Conservation (phyloP, 2,888 invertebrate species). For the Electrophaes corylata region DNA sequence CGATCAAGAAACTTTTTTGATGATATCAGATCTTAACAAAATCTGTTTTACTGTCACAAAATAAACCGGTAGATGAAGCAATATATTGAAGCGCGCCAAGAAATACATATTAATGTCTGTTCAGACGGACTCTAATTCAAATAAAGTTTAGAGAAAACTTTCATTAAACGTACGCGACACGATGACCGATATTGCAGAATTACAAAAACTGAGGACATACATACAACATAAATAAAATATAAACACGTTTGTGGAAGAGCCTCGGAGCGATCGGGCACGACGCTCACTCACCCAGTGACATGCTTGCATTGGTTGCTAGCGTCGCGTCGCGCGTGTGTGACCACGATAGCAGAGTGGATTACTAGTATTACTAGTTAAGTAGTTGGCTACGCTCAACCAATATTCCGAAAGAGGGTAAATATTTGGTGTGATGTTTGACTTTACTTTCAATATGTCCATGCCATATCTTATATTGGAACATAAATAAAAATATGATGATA, state of each 20-base stretch:
- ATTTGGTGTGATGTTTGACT: not conserved
- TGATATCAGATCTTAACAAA: no score
- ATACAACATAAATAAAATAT: constrained; percentile 32
- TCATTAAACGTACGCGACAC: constrained; percentile 20
- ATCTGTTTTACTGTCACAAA: no score
- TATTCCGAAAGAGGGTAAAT: not conserved
- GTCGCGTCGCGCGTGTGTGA: constrained; percentile 19
- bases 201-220: constrained; percentile 22
- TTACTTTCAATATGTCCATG: not conserved
- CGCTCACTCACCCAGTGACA: constrained; percentile 42
- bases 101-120: not conserved
- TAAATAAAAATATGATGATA: not conserved
- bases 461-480: not conserved
- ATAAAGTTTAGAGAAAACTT: constrained; percentile 22
- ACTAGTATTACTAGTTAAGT: not conserved
- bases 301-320: constrained; percentile 36
- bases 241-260: constrained; percentile 34
- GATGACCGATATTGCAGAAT: constrained; percentile 28
- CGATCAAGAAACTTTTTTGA: no score
- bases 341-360: constrained; percentile 12
- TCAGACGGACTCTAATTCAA: not conserved
- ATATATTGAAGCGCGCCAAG: not conserved
- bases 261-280: constrained; percentile 29
- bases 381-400: constrained; percentile 1
- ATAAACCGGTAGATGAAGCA: not conserved